Evolutionary conservation across 2,888 invertebrate species (phyloP), one percentile per base, ranked within the genome.

Genomic region (Nomada fabriciana): DNA sequence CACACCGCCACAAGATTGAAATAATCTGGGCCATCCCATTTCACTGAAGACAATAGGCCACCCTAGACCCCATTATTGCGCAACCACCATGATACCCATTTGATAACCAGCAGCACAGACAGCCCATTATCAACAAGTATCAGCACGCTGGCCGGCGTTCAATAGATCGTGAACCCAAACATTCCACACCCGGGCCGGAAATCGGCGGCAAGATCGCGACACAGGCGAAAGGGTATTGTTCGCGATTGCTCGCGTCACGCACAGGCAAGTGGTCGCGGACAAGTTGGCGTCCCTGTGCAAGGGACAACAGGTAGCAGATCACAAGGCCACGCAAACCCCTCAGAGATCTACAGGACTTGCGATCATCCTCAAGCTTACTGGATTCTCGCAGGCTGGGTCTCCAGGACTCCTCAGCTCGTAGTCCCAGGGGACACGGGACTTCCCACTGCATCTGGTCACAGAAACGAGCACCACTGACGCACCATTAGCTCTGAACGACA

Each of bases 261-360:
- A 73, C 29, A 55, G 76, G 29, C 64, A 55, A 20, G 52, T 29
- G 50, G 42, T 42, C 71, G 20, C 50, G 18, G 57, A 42, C 63
- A 73, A 69, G 69, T 64, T 69, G 50, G 18, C 42, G 50, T 23
- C 36, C 11, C 13, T 59, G 47, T 25, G 2, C 25, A 52, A 47
- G 29, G 13, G 15, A 80, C 80, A 82, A 75, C 80, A 82, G 80
- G 80, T 82, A 61, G 81, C 81, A 53, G 42, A 50, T 65, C 64
- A 55, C 55, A 63, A 64, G 43, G 25, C 59, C 57, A 13, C n/a
- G 13, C 64, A 65, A 60, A 55, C 20, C 29, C 43, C 13, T 2
- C 23, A 36, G 10, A 23, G 25, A 15, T 23, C 23, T 0, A 4
- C 23, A n/a, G 15, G 23, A 43, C 11, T n/a, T 25, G 18, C n/a